Evolutionary conservation across 2,113 vertebrate genomes (phyloP).

Genomic region (Hoplias malabaricus): DNA sequence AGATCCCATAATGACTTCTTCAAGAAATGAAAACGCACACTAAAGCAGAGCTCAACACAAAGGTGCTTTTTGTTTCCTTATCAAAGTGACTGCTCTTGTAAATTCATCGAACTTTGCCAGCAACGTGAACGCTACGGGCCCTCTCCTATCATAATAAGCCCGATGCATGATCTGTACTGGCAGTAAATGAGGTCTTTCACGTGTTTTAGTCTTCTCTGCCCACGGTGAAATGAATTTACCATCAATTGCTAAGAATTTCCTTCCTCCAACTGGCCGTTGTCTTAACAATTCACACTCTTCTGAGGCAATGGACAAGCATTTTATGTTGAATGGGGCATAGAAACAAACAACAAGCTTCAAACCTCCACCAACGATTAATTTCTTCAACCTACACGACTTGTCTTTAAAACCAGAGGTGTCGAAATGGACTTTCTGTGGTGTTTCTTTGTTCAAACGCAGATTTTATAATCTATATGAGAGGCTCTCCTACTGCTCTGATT

Average conservation of each 20-base stretch:
- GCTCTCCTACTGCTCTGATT: constrained; percentile 53
- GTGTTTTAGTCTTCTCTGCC: background rate
- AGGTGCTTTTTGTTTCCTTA: constrained; percentile 11
- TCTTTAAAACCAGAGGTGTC: background rate
- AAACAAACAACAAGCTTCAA: constrained; percentile 37
- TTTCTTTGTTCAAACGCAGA: constrained; percentile 73
- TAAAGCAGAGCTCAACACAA: constrained; percentile 2
- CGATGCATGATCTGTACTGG: background rate
- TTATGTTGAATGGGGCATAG: no score
- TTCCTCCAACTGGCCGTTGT: no score
- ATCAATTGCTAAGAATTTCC: background rate
- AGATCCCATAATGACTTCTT: constrained; percentile 45
- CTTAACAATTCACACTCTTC: no score
- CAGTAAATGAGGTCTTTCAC: background rate
- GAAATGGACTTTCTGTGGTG: constrained; percentile 61
- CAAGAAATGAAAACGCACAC: constrained; percentile 34
- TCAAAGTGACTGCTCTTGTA: background rate
- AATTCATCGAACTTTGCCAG: background rate
- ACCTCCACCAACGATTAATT: background rate
- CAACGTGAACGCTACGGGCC: background rate
- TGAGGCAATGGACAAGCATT: no score
- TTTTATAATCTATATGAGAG: constrained; percentile 21
- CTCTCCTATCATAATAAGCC: background rate
- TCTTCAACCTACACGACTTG: background rate
- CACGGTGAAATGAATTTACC: background rate